These are phyloP conservation scores for Xyrichtys novacula DNA, from an alignment of 2,797 vertebrate genomes.

Conservation along the genomic window DNA sequence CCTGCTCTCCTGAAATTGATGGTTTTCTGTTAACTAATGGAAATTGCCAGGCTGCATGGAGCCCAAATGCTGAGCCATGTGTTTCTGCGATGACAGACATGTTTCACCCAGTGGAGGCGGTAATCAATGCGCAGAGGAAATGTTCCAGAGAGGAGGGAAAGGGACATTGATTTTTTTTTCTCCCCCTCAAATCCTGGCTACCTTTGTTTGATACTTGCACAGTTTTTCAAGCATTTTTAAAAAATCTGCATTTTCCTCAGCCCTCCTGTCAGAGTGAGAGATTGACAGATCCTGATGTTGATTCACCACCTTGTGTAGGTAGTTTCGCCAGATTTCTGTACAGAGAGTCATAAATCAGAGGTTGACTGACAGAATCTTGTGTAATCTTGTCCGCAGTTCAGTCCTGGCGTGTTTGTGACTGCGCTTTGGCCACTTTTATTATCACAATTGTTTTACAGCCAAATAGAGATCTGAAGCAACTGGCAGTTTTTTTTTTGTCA, in stretches of 20 bases:
- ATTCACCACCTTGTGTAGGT: constrained; percentile 26
- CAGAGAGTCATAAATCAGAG: constrained; percentile 15
- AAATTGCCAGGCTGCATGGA: constrained; percentile 36
- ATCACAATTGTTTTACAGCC: constrained; percentile 1
- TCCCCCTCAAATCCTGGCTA: background rate
- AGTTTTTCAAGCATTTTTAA: constrained; percentile 28
- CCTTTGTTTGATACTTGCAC: constrained; percentile 36
- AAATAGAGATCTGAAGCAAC: constrained; percentile 7
- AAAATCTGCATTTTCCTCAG: constrained; percentile 17
- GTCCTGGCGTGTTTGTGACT: constrained; percentile 16
- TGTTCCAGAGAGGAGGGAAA: constrained; percentile 38
- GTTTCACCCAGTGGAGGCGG: constrained; percentile 27
- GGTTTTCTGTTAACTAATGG: constrained; percentile 59
- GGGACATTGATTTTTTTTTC: constrained; percentile 38
- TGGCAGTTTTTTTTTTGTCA: constrained; percentile 16
- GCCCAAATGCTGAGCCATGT: constrained; percentile 62
- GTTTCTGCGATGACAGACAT: constrained; percentile 59
- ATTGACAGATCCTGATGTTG: constrained; percentile 23
- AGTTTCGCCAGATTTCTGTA: constrained; percentile 15
- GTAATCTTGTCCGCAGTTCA: constrained; percentile 30
- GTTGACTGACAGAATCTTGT: constrained; percentile 52
- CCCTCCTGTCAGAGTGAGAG: constrained; percentile 34
- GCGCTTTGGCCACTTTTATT: constrained; percentile 21
- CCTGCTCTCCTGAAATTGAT: constrained; percentile 34
- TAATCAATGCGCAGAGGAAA: constrained; percentile 64